A percentile compares a stretch with the other conserved stretches of the same genome.
Evolutionary conservation across 2,888 invertebrate genomes (phyloP).

Genomic region (Caenorhabditis sp.): DNA sequence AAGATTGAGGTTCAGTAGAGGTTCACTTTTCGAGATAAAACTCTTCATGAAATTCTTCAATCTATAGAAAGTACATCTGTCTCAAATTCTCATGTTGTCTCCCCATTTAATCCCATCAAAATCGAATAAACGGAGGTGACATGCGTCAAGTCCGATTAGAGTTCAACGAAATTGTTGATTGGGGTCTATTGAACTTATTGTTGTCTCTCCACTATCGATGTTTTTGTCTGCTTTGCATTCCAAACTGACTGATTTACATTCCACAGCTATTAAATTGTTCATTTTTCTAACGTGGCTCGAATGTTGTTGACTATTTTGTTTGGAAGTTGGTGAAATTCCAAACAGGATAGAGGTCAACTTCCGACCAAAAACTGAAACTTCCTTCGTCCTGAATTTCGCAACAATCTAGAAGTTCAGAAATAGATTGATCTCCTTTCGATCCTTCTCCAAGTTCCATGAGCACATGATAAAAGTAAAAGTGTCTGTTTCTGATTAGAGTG

Average conservation of each 20-base stretch:
- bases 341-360: too few relatives aligned
- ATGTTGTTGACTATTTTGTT: too few relatives aligned
- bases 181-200: constrained; percentile 8
- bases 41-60: too few relatives aligned
- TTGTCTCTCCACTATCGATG: background rate
- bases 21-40: too few relatives aligned
- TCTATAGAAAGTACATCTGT: background rate
- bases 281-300: too few relatives aligned
- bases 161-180: constrained; percentile 28
- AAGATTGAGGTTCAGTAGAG: too few relatives aligned
- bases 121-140: constrained; percentile 19
- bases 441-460: background rate
- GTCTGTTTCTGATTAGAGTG: constrained; percentile 36
- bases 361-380: too few relatives aligned
- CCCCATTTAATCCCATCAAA: background rate
- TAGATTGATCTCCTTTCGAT: background rate
- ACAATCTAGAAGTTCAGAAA: background rate
- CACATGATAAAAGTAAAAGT: constrained; percentile 36
- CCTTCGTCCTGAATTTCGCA: background rate
- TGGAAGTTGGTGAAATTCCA: too few relatives aligned
- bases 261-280: background rate
- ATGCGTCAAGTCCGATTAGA: constrained; percentile 29
- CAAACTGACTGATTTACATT: background rate
- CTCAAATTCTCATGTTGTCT: background rate
- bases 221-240: constrained; percentile 8